These are phyloP conservation scores for Tachina fera DNA, from an alignment of 2,888 invertebrate species.

Conservation along the genomic window DNA sequence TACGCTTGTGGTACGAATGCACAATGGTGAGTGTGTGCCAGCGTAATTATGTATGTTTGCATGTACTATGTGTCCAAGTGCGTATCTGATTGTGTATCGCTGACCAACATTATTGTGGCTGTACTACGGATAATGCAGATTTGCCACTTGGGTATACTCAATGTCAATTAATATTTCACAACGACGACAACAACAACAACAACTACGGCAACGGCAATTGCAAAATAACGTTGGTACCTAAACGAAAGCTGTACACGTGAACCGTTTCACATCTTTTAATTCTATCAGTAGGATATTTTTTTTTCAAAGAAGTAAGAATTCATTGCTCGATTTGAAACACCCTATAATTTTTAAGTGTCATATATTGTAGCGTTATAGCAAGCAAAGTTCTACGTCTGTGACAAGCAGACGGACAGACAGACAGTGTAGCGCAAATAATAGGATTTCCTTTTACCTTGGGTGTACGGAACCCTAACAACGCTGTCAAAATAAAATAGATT, in stretches of 20 bases:
- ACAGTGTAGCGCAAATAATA: too few relatives aligned
- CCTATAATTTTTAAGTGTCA: too few relatives aligned
- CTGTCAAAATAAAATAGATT: too few relatives aligned
- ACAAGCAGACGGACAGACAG: too few relatives aligned
- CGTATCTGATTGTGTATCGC: constrained; percentile 60
- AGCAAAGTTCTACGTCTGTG: too few relatives aligned
- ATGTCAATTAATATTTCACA: constrained; percentile 71
- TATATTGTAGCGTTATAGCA: too few relatives aligned
- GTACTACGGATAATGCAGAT: constrained; percentile 69
- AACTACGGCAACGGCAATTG: constrained; percentile 1
- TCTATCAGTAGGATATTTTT: neutral
- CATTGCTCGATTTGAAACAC: too few relatives aligned
- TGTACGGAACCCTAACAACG: too few relatives aligned
- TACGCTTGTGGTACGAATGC: constrained; percentile 38
- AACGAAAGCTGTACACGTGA: constrained; percentile 25
- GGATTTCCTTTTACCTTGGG: too few relatives aligned
- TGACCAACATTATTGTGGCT: constrained; percentile 69
- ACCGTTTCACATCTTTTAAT: neutral
- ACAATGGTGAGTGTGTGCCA: neutral
- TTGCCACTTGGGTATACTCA: constrained; percentile 70
- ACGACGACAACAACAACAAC: constrained; percentile 56
- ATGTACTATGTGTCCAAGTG: constrained; percentile 10
- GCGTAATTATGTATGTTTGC: neutral
- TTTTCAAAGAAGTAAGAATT: too few relatives aligned
- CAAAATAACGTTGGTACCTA: constrained; percentile 32